phyloP scores from a whole-genome alignment of 2,113 vertebrate genomes.

The Zosterops lateralis region DNA sequence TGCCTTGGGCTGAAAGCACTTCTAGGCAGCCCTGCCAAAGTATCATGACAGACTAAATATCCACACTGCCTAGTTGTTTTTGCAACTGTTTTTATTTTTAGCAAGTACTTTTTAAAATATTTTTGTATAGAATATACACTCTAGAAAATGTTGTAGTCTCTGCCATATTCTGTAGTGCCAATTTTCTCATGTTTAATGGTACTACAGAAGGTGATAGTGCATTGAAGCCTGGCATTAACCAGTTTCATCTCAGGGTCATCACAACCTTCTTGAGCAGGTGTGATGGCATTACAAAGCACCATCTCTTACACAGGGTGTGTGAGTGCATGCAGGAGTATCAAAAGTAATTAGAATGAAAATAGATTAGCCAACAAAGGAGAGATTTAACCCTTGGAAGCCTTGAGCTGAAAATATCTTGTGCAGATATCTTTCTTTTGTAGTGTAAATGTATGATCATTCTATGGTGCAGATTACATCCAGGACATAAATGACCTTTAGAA shows the following conservation, averaged over 20 bases:
- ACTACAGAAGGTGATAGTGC: background rate
- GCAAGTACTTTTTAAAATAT: background rate
- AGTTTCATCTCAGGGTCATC: background rate
- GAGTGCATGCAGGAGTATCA: background rate
- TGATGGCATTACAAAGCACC: background rate
- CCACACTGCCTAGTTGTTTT: background rate
- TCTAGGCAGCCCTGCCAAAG: background rate
- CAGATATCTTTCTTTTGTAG: background rate
- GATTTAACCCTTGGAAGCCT: background rate
- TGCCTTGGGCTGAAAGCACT: constrained; percentile 7
- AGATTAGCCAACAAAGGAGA: background rate
- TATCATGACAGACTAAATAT: background rate
- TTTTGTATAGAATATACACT: background rate
- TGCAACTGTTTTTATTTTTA: background rate
- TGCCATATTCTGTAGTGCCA: background rate
- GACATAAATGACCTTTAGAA: background rate
- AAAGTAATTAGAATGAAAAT: background rate
- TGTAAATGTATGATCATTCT: background rate
- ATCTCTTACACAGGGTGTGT: background rate
- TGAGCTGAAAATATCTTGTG: background rate
- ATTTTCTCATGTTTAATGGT: background rate
- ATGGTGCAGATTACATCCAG: background rate
- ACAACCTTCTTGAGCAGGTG: background rate
- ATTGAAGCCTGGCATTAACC: background rate
- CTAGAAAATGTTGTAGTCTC: background rate